Base-by-base conservation (phyloP, 2,797 vertebrate species). In the Mycteria americana region DNA sequence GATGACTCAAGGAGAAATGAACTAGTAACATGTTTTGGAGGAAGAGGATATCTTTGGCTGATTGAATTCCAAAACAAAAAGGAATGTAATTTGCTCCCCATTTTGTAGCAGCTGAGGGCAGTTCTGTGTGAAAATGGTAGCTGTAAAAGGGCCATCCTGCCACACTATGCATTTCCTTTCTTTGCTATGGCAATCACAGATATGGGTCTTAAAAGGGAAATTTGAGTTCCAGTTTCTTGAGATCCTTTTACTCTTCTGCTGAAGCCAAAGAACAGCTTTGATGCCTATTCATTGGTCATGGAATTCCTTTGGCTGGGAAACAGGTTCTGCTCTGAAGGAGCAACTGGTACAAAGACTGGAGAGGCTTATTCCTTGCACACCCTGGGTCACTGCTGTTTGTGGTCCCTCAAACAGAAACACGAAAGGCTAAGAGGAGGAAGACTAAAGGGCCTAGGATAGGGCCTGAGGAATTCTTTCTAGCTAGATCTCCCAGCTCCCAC, bases 71-170 rank as follows among this genome's bases (percentile, higher is more conserved):
- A 89, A 70, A 94, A 45, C 51, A 72, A 70, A 94, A 80, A 85
- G 37, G 60, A 93, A 85, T 89, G 67, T 25, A 60, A 82, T 89
- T 85, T 77, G 6, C 28, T 93, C 83, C 30, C 35, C 10, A 12
- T 82, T 93, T 92, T 80, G 81, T 41, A 51, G 86, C 84, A 95
- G 84, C 83, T 91, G 74, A 89, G 51, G 25, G n/a, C 35, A 85
- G 21, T 45, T 63, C 53, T 51, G 6, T 39, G 74, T 87, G 54
- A 79, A 81, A 94, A 69, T 2, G 2, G 50, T 43, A 81, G 33
- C 39, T 76, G 50, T 54, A 51, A 79, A 82, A 87, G 24, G 28
- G 31, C 19, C 11, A 51, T 41, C 37, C 54, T 87, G 11, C 30
- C 63, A n/a, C 16, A 16, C 37, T 33, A 35, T 4, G 11, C 13